Evolutionary conservation across 2,888 invertebrate genomes (phyloP).

Genomic region (Nineta flava): DNA sequence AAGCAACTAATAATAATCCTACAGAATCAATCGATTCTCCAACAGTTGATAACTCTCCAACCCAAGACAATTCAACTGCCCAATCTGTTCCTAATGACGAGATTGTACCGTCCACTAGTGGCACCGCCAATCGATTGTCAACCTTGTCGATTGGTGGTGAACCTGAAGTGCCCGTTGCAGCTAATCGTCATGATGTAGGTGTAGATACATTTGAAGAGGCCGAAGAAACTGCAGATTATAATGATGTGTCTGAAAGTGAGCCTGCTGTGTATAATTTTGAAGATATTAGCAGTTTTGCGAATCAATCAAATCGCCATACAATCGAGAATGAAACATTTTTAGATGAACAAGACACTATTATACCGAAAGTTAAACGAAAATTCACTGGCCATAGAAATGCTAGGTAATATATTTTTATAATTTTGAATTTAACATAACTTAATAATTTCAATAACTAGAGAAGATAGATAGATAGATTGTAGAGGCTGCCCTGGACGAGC

Average conservation of each 20-base stretch:
- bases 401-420: slow-evolving; percentile 26
- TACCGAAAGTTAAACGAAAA: slow-evolving; percentile 41
- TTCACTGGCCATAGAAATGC: slow-evolving; percentile 70
- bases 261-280: slow-evolving; percentile 13
- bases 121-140: not conserved
- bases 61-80: slow-evolving; percentile 8
- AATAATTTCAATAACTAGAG: too few species aligned
- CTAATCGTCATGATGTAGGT: not conserved
- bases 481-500: too few species aligned
- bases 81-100: not conserved
- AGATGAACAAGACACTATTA: slow-evolving; percentile 8
- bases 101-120: not conserved
- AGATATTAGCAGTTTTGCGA: not conserved
- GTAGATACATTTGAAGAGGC: slow-evolving; percentile 11
- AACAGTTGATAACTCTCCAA: not conserved
- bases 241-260: slow-evolving; percentile 1
- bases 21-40: not conserved
- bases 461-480: too few species aligned
- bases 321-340: slow-evolving; percentile 16
- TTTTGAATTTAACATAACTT: too few species aligned
- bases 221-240: slow-evolving; percentile 10
- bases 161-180: not conserved
- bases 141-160: not conserved
- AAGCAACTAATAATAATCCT: slow-evolving; percentile 2
- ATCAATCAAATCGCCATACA: slow-evolving; percentile 14